Evolutionary conservation across 1,140 invertebrate genomes (phyloP).

Genomic region (Meloidogyne hapla): DNA sequence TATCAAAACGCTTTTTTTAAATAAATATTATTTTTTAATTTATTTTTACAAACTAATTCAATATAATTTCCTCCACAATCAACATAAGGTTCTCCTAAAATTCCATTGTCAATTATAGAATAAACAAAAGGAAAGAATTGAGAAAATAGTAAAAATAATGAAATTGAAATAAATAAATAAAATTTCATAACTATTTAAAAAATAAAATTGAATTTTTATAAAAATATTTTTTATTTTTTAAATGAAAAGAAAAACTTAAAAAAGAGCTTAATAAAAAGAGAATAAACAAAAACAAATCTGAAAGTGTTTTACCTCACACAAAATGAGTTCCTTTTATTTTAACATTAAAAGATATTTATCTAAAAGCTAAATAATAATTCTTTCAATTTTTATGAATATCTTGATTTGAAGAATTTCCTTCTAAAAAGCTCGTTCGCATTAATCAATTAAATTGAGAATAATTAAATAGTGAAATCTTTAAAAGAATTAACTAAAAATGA

Average conservation of each 20-base stretch:
- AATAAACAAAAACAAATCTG: neutral
- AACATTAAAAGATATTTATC: too few relatives aligned
- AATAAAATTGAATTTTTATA: neutral
- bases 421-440: too few relatives aligned
- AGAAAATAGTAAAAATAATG: neutral
- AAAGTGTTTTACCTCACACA: too few relatives aligned
- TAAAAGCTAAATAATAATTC: too few relatives aligned
- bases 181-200: neutral
- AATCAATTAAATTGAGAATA: too few relatives aligned
- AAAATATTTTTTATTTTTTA: neutral
- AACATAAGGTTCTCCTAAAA: slow-evolving; percentile 58
- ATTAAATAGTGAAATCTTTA: too few relatives aligned
- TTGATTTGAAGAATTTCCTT: too few relatives aligned
- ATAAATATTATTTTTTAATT: neutral
- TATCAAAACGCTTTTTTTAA: slow-evolving; percentile 49
- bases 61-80: slow-evolving; percentile 58
- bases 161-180: slow-evolving; percentile 14
- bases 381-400: too few relatives aligned
- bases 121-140: neutral
- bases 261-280: too few relatives aligned
- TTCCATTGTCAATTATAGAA: slow-evolving; percentile 46
- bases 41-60: slow-evolving; percentile 43
- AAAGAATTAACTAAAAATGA: too few relatives aligned
- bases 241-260: too few relatives aligned
- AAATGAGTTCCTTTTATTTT: too few relatives aligned